These are phyloP conservation scores for Corythornis cristatus DNA, from an alignment of 2,113 vertebrate species.

Conservation along the genomic window DNA sequence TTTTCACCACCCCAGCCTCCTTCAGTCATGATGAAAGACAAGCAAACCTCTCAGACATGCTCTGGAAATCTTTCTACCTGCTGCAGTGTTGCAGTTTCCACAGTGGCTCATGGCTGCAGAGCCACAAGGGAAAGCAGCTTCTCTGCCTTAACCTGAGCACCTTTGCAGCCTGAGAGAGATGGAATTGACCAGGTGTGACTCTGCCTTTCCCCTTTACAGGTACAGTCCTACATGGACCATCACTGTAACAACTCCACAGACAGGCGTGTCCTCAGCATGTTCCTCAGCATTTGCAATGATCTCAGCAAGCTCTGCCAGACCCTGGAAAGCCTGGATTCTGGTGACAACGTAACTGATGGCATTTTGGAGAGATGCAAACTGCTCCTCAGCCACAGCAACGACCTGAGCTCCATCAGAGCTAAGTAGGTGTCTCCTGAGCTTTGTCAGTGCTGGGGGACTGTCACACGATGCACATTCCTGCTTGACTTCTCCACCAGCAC, in stretches of 20 bases:
- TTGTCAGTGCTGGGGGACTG: neutral
- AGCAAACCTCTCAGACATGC: neutral
- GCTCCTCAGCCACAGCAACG: conserved; percentile 76
- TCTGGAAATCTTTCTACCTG: neutral
- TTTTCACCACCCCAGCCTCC: neutral
- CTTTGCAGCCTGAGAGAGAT: neutral
- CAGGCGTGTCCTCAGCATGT: conserved; percentile 75
- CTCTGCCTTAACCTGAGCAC: neutral
- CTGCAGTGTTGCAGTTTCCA: rapidly evolving
- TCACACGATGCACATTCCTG: neutral
- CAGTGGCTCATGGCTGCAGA: neutral
- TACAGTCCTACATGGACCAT: conserved; percentile 78
- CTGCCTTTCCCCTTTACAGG: conserved; percentile 46
- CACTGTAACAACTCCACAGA: conserved; percentile 79
- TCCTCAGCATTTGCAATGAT: conserved; percentile 76
- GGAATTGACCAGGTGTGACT: neutral
- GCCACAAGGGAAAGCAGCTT: neutral
- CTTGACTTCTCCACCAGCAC: neutral
- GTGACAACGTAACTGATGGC: neutral
- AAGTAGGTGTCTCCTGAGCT: conserved; percentile 68
- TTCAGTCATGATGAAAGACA: neutral
- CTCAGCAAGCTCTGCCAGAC: conserved; percentile 68
- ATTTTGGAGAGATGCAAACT: conserved; percentile 75
- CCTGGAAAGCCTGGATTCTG: conserved; percentile 51
- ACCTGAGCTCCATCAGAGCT: conserved; percentile 78